phyloP scores from a whole-genome alignment of 2,888 invertebrate species.

The Euplagia quadripunctaria region DNA sequence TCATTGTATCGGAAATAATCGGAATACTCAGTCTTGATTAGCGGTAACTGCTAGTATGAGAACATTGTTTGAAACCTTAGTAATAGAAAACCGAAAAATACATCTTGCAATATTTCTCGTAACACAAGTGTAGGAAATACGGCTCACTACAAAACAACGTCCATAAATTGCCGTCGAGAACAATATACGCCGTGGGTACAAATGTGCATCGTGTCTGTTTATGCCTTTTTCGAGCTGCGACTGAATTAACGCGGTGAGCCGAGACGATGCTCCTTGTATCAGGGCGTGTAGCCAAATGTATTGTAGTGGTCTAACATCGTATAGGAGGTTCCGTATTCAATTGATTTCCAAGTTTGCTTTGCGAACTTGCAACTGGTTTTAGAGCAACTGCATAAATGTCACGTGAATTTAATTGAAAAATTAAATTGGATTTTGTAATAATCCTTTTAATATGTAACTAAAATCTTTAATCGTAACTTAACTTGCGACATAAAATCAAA shows the following conservation, averaged over 20 bases:
- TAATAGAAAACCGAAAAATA: not conserved
- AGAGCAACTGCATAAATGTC: not conserved
- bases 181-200: constrained; percentile 36
- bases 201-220: constrained; percentile 41
- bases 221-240: constrained; percentile 33
- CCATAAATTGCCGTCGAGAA: constrained; percentile 35
- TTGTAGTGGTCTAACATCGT: not conserved
- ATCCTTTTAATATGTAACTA: too few species aligned
- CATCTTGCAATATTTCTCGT: not conserved
- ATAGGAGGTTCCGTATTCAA: constrained; percentile 1
- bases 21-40: too few species aligned
- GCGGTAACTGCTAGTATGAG: too few species aligned
- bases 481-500: not conserved
- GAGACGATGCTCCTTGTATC: constrained; percentile 14
- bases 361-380: not conserved
- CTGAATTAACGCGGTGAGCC: constrained; percentile 35
- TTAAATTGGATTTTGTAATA: not conserved
- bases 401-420: not conserved
- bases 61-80: too few species aligned
- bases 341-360: not conserved
- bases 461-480: not conserved
- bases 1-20: too few species aligned
- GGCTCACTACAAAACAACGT: constrained; percentile 27
- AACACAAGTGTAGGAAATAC: not conserved
- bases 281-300: constrained; percentile 7